Percentiles rank a stretch among this genome's conserved stretches.
Conservation (phyloP, 2,113 vertebrate species). For the Pterophyllum scalare region DNA sequence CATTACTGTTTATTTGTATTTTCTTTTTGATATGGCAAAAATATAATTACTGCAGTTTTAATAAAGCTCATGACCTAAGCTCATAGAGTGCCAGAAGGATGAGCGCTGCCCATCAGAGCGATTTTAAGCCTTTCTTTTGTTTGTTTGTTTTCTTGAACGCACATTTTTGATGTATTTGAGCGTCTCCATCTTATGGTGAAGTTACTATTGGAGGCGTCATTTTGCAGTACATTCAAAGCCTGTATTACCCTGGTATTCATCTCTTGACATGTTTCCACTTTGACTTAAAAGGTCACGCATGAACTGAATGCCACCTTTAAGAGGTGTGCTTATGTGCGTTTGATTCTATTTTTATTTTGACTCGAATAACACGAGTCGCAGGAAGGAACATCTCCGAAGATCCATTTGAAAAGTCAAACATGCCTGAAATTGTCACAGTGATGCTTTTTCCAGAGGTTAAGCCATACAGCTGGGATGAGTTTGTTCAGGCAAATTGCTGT, state of each 20-base stretch:
- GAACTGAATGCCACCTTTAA: slow-evolving; percentile 28
- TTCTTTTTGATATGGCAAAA: background rate
- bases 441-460: slow-evolving; percentile 65
- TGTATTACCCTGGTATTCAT: slow-evolving; percentile 44
- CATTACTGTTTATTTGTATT: background rate
- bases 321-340: slow-evolving; percentile 24
- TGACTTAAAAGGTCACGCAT: slow-evolving; percentile 4
- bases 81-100: background rate
- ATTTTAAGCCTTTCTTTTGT: background rate
- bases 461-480: slow-evolving; percentile 60
- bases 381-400: slow-evolving; percentile 55
- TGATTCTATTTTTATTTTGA: slow-evolving; percentile 58
- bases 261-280: slow-evolving; percentile 51
- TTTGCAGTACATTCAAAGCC: slow-evolving; percentile 55
- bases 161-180: slow-evolving; percentile 7
- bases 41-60: background rate
- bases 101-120: background rate
- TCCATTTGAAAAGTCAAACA: slow-evolving; percentile 56
- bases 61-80: background rate
- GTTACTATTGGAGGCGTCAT: slow-evolving; percentile 40
- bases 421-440: slow-evolving; percentile 61
- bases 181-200: slow-evolving; percentile 18
- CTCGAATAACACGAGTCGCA: slow-evolving; percentile 59
- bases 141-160: background rate
- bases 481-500: slow-evolving; percentile 71